phyloP scores from a whole-genome alignment of 2,888 invertebrate genomes.

The Leptinotarsa tumamoca region DNA sequence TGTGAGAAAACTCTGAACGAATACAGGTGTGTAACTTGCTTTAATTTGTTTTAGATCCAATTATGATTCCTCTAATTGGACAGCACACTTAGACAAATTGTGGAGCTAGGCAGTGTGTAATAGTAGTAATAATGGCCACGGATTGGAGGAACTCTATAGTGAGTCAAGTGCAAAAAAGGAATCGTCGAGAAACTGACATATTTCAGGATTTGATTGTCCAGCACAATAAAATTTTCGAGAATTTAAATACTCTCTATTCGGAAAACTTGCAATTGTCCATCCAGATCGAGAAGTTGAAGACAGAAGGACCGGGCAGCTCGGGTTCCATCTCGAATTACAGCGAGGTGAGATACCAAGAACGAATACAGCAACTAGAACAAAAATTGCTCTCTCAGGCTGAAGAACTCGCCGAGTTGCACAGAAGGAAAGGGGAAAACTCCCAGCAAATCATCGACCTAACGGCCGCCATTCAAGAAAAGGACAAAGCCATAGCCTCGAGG shows the following conservation, averaged over 20 bases:
- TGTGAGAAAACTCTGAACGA: conserved; percentile 9
- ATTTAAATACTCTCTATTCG: conserved; percentile 80
- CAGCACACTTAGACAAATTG: conserved; percentile 29
- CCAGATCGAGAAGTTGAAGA: conserved; percentile 84
- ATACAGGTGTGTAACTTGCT: conserved; percentile 28
- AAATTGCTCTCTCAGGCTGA: conserved; percentile 90
- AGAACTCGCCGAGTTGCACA: conserved; percentile 90
- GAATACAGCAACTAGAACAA: conserved; percentile 83
- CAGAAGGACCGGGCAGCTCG: conserved; percentile 65
- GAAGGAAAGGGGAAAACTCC: conserved; percentile 90
- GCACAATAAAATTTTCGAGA: conserved; percentile 89
- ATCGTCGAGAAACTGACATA: conserved; percentile 79
- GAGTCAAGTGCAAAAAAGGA: conserved; percentile 78
- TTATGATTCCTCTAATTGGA: conserved; percentile 40
- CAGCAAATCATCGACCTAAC: conserved; percentile 94
- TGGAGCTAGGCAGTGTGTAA: conserved; percentile 19
- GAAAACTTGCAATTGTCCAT: conserved; percentile 89
- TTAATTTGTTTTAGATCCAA: conserved; percentile 46
- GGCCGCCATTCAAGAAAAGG: conserved; percentile 85
- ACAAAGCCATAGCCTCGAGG: conserved; percentile 79
- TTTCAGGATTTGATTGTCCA: conserved; percentile 85
- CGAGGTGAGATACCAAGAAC: conserved; percentile 64
- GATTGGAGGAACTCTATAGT: conserved; percentile 80
- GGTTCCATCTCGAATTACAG: conserved; percentile 57
- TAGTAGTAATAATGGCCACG: not conserved